Base-by-base conservation (phyloP, 2,888 invertebrate species). In the Copidosoma aretas region DNA sequence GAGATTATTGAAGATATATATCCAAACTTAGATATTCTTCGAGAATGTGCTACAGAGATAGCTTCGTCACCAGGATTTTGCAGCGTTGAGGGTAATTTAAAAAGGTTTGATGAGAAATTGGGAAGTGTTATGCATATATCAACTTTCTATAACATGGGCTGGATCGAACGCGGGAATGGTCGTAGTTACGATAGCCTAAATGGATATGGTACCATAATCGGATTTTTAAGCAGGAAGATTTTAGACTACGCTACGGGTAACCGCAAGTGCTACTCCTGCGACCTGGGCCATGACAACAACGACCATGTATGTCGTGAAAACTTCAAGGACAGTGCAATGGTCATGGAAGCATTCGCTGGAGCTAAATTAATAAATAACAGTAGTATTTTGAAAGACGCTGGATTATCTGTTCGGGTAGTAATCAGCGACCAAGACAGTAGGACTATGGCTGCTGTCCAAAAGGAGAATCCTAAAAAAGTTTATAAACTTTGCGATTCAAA, bases 401-500 rank as follows among this genome's bases (percentile, higher is more conserved):
- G 46, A 21, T 24, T 64, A 17, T 15, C 43, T 22, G 64, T 64
- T 32, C 15, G 39, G 8, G 32, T 32, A 32, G 21, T 61, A 1
- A 49, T 67, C 46, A 57, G 61, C 5, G 61, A 67, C 43, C 52
- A 61, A 32, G 56, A 61, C 24, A 57, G 51, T 41, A 46, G 57
- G 5, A 49, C 54, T 10, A 67, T 67, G 22, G 32, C 61, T 3
- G 22, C 59, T 32, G 22, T 65, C 14, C 22, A 59, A 32, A 32
- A 15, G 32, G 19, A n/a, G 17, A 66, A 54, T 43, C n/a, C 58
- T 4, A 63, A 25, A n/a, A 39, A 24, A 17, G 58, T 67, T 22
- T 49, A 58, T 52, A 61, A 61, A 64, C 60, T 72, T 32, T 64
- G 72, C 10, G 74, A 73, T 58, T 73, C n/a, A 54, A 75, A 74